phyloP scores from a whole-genome alignment of 1,140 invertebrate species.

The Drosophila persimilis region DNA sequence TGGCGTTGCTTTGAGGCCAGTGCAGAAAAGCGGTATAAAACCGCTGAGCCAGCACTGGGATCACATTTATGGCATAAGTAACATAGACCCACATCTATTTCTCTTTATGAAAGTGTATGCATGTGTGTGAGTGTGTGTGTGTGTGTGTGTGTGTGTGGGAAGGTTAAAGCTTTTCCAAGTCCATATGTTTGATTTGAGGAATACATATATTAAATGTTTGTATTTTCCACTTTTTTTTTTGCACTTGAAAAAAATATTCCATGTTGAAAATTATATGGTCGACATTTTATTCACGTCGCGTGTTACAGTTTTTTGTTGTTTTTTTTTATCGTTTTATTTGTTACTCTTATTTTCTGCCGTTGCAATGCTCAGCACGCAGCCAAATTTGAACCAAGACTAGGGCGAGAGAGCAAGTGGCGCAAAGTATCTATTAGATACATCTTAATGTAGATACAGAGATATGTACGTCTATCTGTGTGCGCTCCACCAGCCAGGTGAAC shows the following conservation, averaged over 20 bases:
- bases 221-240: constrained; percentile 18
- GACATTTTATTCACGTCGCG: constrained; percentile 18
- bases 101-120: background rate
- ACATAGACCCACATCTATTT: no score
- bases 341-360: constrained; percentile 14
- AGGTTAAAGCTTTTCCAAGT: constrained; percentile 14
- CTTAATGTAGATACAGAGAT: constrained; percentile 12
- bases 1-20: constrained; percentile 1
- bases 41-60: constrained; percentile 7
- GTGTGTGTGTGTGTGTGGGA: background rate
- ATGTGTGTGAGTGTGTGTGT: no score
- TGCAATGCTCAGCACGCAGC: constrained; percentile 18
- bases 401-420: constrained; percentile 17
- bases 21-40: constrained; percentile 15
- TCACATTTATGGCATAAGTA: no score
- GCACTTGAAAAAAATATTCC: constrained; percentile 35
- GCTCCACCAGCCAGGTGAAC: constrained; percentile 10
- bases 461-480: constrained; percentile 17
- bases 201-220: background rate
- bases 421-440: constrained; percentile 45
- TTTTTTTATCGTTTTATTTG: background rate
- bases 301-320: constrained; percentile 9
- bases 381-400: constrained; percentile 28
- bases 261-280: constrained; percentile 1
- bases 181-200: constrained; percentile 14